Base-by-base conservation (phyloP, 2,113 vertebrate genomes). In the Atlantisia rogersi region DNA sequence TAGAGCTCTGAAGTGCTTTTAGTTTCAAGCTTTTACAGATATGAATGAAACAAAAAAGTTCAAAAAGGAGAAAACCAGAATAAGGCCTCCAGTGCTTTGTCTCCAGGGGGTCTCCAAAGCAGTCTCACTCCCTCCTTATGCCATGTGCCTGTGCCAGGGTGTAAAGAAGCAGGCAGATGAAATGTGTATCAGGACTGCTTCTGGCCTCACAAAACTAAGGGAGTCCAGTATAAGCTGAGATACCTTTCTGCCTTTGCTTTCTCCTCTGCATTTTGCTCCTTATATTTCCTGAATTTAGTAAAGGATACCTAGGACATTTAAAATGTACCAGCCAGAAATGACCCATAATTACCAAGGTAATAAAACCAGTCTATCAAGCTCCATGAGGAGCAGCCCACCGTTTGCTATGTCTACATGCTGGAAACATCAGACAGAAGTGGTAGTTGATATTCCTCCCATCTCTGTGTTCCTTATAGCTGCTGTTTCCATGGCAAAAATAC, bases 401-500 rank as follows among this genome's bases (percentile, higher is more conserved):
- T 63, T 92, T 67, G 35, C 52, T 64, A 12, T 15, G 58, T 53
- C 82, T 86, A 53, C 16, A 65, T 53, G 50, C 12, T 96, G 62
- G 76, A 88, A 87, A 64, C 81, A 88, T 78, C 80, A 88, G 73
- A 73, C 53, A 69, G 69, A 90, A 95, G 44, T 14, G 48, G 74
- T 39, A 81, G 86, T 3, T 93, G 80, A 86, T 84, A 78, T 67
- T 90, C 76, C 46, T 88, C 52, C 56, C 75, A 52, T 95, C 76
- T 37, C 53, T 46, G 4, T 92, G 73, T 93, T 94, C 88, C 73
- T 86, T 88, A 16, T 84, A 92, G 86, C 64, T 86, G 64, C 90
- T 73, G 95, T 95, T 96, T 97, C 94, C 95, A 96, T 95, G 94
- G 92, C 56, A 96, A 95, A 93, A 81, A 86, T 26, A 83, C 48